Conservation (phyloP, 1,140 invertebrate genomes). For the Epicauta chinensis region DNA sequence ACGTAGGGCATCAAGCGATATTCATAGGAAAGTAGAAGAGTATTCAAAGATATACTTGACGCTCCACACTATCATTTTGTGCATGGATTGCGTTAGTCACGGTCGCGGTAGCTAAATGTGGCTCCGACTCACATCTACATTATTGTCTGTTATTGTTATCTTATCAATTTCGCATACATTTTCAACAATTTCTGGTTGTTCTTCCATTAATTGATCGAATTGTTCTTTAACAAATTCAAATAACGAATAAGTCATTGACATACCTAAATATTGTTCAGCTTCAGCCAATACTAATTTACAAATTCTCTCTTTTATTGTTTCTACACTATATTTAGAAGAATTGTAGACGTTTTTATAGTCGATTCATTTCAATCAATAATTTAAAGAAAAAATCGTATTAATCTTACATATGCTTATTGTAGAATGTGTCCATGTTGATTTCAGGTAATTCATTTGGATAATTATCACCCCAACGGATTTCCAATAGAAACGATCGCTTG, state of each 20-base stretch:
- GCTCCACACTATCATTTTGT: no score
- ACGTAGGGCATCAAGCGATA: no score
- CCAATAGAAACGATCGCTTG: constrained; percentile 76
- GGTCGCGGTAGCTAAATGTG: no score
- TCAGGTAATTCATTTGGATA: constrained; percentile 79
- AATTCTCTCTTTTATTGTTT: constrained; percentile 67
- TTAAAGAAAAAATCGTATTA: neutral
- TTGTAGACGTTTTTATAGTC: neutral
- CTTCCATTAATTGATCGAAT: constrained; percentile 59
- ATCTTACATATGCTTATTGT: constrained; percentile 88
- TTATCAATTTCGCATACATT: constrained; percentile 39
- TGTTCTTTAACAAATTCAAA: constrained; percentile 90
- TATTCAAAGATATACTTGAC: no score
- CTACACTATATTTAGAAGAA: constrained; percentile 49
- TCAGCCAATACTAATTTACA: constrained; percentile 58
- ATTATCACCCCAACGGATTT: constrained; percentile 76
- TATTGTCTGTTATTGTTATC: no score
- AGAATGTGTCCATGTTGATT: constrained; percentile 87
- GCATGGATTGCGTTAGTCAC: no score
- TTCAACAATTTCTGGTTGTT: constrained; percentile 54
- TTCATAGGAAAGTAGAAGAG: no score
- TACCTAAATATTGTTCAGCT: constrained; percentile 73
- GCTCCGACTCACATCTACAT: no score
- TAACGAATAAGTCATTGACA: constrained; percentile 89
- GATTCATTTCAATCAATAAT: no score